Conservation (phyloP, 1,140 invertebrate genomes). For the Archivesica marissinica region DNA sequence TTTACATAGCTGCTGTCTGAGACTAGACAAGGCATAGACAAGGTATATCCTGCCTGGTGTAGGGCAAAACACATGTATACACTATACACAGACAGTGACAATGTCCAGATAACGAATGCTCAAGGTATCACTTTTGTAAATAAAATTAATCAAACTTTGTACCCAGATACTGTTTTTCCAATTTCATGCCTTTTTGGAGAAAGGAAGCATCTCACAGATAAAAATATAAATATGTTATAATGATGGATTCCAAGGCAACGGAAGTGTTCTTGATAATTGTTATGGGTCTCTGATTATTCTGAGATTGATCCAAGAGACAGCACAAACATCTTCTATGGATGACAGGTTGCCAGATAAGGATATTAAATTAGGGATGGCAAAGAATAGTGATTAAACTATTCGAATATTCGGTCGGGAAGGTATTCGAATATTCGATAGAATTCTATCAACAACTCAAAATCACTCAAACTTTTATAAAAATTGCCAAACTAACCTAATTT, state of each 20-base stretch:
- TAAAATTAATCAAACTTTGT: conserved; percentile 13
- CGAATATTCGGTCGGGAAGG: too few relatives aligned
- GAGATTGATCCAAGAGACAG: conserved; percentile 11
- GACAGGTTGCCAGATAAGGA: conserved; percentile 8
- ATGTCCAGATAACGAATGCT: too few relatives aligned
- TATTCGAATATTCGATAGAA: too few relatives aligned
- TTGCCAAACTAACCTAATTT: too few relatives aligned
- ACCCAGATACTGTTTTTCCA: conserved; percentile 37
- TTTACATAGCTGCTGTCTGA: too few relatives aligned
- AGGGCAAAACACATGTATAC: neutral
- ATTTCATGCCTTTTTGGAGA: conserved; percentile 36
- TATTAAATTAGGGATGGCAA: neutral
- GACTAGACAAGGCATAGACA: too few relatives aligned
- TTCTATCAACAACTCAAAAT: too few relatives aligned
- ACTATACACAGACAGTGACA: neutral
- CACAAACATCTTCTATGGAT: neutral
- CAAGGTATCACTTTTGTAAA: too few relatives aligned
- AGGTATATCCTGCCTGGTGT: neutral
- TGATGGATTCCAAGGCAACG: conserved; percentile 24
- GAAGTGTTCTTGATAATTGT: conserved; percentile 24
- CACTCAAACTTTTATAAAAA: too few relatives aligned
- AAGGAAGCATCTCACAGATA: conserved; percentile 26
- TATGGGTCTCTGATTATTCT: neutral
- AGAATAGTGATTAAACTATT: neutral
- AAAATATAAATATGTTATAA: conserved; percentile 27